Evolutionary conservation across 2,797 vertebrate genomes (phyloP).

Genomic region (Typhlichthys subterraneus): DNA sequence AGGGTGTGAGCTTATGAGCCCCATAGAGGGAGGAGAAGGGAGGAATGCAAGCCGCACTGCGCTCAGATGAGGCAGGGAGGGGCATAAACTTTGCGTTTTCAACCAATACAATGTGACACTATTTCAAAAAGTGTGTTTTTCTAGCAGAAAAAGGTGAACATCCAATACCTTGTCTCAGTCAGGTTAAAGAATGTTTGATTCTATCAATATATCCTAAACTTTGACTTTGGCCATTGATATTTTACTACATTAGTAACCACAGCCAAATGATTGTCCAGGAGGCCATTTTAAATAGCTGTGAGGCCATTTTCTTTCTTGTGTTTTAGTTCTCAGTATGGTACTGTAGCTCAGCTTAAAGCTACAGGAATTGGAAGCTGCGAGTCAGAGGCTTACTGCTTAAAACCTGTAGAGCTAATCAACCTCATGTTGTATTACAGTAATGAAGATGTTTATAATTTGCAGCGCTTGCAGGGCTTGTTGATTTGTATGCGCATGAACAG

Average conservation of each 20-base stretch:
- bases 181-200: neutral
- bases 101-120: no score
- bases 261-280: conserved; percentile 6
- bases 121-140: no score
- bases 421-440: conserved; percentile 11
- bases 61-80: no score
- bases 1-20: neutral
- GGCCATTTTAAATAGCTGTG: conserved; percentile 5
- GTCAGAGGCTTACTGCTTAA: conserved; percentile 12
- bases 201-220: neutral
- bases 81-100: conserved; percentile 4
- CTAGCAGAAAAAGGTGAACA: no score
- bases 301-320: neutral
- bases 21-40: neutral
- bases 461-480: conserved; percentile 51
- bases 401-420: conserved; percentile 12
- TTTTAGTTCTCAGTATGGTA: no score
- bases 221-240: neutral
- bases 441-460: conserved; percentile 22
- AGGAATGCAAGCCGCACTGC: no score
- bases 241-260: conserved; percentile 3
- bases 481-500: conserved; percentile 17
- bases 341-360: no score
- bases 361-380: no score
- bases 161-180: no score